A percentile compares a stretch with the other conserved stretches of the same genome.
Evolutionary conservation across 2,888 invertebrate genomes (phyloP).

Genomic region (Temnothorax ravouxi): DNA sequence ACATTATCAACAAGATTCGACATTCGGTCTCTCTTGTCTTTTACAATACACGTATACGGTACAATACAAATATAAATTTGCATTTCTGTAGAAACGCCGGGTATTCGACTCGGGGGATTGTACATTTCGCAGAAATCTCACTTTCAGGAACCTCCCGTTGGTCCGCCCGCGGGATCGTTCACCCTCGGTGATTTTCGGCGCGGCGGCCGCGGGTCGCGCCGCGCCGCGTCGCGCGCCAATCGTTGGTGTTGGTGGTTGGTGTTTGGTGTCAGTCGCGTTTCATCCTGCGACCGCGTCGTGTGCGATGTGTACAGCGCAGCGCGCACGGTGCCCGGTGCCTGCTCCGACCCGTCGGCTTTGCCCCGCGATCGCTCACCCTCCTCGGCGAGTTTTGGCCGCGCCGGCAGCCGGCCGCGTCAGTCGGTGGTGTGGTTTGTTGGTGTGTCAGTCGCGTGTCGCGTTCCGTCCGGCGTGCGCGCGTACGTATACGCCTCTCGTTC

Average conservation of each 20-base stretch:
- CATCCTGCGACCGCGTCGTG: slow-evolving; percentile 78
- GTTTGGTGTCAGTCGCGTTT: slow-evolving; percentile 69
- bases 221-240: slow-evolving; percentile 52
- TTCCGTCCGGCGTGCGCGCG: background rate
- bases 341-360: slow-evolving; percentile 48
- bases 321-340: slow-evolving; percentile 61
- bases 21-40: background rate
- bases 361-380: slow-evolving; percentile 34
- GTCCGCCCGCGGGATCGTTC: slow-evolving; percentile 56
- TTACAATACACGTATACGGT: background rate
- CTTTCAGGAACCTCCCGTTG: slow-evolving; percentile 59
- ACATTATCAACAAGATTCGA: background rate
- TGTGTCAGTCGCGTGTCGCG: slow-evolving; percentile 48
- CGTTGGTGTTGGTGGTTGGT: no score
- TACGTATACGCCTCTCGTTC: background rate
- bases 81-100: background rate
- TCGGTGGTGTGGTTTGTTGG: background rate
- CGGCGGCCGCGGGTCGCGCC: slow-evolving; percentile 30
- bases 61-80: background rate
- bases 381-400: slow-evolving; percentile 34
- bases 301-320: slow-evolving; percentile 49
- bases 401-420: background rate
- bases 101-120: background rate
- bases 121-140: background rate
- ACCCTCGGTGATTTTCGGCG: slow-evolving; percentile 46